A percentile compares a stretch with the other conserved stretches of the same genome.
These are phyloP conservation scores for Cataglyphis cursor DNA, from an alignment of 2,888 invertebrate species.

Conservation along the genomic window DNA sequence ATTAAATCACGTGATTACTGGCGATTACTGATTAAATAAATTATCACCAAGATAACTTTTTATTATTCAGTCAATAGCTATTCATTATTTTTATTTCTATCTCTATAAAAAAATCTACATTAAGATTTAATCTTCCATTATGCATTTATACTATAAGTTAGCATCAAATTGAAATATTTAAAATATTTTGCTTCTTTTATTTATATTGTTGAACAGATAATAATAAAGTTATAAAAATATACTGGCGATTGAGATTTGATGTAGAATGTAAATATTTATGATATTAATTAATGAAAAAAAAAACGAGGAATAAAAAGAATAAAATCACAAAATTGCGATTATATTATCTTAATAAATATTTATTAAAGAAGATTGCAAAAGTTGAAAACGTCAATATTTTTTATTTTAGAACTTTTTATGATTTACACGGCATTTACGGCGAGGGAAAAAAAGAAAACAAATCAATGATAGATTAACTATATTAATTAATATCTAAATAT, in stretches of 20 bases:
- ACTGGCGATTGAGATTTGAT: too few species aligned
- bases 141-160: not conserved
- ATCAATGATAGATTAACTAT: not conserved
- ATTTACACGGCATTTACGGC: not conserved
- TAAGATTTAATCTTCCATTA: not conserved
- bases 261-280: not conserved
- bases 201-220: not conserved
- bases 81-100: not conserved
- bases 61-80: not conserved
- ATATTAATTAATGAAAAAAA: not conserved
- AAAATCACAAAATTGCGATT: not conserved
- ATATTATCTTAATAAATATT: not conserved
- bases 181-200: not conserved
- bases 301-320: not conserved
- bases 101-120: not conserved
- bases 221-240: not conserved
- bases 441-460: not conserved
- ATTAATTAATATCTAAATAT: not conserved
- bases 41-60: conserved; percentile 19
- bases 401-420: not conserved
- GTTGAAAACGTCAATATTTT: not conserved
- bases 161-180: not conserved
- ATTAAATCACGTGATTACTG: conserved; percentile 36
- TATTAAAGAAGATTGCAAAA: not conserved
- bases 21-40: conserved; percentile 26